A percentile compares a stretch with the other conserved stretches of the same genome.
phyloP scores from a whole-genome alignment of 2,113 vertebrate genomes.

The Oncorhynchus kisutch region DNA sequence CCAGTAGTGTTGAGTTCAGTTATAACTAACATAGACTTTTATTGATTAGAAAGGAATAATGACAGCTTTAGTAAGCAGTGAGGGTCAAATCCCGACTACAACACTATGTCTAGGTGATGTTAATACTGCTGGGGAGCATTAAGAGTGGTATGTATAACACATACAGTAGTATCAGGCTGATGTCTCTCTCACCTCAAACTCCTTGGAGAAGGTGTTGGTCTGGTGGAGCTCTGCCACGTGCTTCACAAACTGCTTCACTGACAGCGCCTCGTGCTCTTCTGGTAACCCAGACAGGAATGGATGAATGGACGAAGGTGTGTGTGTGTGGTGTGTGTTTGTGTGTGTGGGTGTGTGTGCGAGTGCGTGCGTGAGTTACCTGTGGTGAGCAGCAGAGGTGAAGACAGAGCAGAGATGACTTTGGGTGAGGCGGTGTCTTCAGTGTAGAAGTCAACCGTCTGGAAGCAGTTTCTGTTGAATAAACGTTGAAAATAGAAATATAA shows the following conservation, averaged over 20 bases:
- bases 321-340: conserved; percentile 17
- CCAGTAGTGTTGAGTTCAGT: no score
- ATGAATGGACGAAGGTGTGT: neutral
- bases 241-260: conserved; percentile 93
- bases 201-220: conserved; percentile 90
- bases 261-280: conserved; percentile 92
- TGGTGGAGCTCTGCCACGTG: conserved; percentile 91
- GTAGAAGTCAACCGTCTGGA: conserved; percentile 94
- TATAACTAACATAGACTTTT: no score
- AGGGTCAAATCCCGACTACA: neutral
- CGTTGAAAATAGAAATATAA: neutral
- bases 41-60: no score
- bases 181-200: conserved; percentile 89
- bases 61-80: no score
- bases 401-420: conserved; percentile 84
- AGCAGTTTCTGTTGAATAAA: conserved; percentile 84
- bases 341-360: neutral
- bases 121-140: conserved; percentile 57
- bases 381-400: conserved; percentile 86
- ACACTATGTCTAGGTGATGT: conserved; percentile 41
- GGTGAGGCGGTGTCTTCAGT: conserved; percentile 90
- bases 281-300: conserved; percentile 33
- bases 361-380: conserved; percentile 76
- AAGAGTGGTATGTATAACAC: conserved; percentile 23
- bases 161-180: neutral